Base-by-base conservation (phyloP, 2,113 vertebrate species). In the Thalassoma bifasciatum region DNA sequence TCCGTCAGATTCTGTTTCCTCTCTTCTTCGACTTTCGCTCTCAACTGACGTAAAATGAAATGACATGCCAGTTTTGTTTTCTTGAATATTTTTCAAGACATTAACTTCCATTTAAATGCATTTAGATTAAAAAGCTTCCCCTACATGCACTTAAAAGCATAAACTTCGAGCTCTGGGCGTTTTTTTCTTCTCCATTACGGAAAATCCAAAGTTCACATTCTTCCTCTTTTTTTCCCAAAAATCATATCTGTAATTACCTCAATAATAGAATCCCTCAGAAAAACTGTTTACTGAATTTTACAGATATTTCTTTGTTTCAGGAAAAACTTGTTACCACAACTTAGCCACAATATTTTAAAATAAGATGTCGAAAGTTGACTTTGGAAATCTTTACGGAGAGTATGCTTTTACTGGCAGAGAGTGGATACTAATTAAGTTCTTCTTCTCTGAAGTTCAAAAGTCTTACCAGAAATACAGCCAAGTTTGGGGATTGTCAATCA, bases 141-240 rank as follows among this genome's bases (percentile, higher is more conserved):
- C 65, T 47, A 59, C 26, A 60, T 60, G 46, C 80, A 75, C 65
- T 74, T 58, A 77, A 65, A 23, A 34, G 60, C 36, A 56, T 66
- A 21, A 70, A 84, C 37, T 46, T 52, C 58, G 72, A 49, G 19
- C 46, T n/a, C 8, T 74, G 61, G 73, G 30, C 30, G 30, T 52
- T 58, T 74, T 60, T 64, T 51, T 59, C 23, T 42, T 84, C 54
- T 47, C 60, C 38, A 47, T 52, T 49, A 11, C 53, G 72, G 77
- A 84, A 85, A 86, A 86, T 75, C 83, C 88, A 75, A 89, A 84
- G 72, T 82, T 70, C 49, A 77, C 56, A 26, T 67, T 49, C 10
- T 52, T 63, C 17, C 14, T 72, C 36, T 52, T 75, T 76, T n/a
- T 72, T 62, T 59, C 42, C 0, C 2, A 58, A 52, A 71, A 83